Evolutionary conservation across 2,113 vertebrate species (phyloP), one percentile per base, ranked within the genome.

Genomic region (Cavia porcellus): DNA sequence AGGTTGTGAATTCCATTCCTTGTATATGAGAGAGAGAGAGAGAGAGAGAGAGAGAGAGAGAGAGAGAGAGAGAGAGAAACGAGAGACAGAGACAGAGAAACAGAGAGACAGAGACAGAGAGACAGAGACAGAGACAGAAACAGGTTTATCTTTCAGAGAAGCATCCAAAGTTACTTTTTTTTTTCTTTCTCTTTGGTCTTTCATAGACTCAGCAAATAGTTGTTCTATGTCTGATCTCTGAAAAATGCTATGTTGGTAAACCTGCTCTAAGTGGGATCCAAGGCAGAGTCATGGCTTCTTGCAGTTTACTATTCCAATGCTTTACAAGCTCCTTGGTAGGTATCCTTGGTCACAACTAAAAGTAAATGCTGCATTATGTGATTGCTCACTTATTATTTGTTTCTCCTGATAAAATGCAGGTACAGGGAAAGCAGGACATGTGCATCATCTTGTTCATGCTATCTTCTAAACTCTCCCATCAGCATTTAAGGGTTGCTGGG

Each of bases 161-260:
- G 57, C 7, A 25, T 92, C 22, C 32, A 61, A 83, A 57, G 14
- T 68, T 64, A 74, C 74, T 38, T 59, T 32, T 82, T 66, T 81
- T 81, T 70, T n/a, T 13, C 38, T 72, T 47, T 90, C 50, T 72
- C 11, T 83, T 77, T 88, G 25, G 42, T 79, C 11, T 89, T 84
- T 95, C 22, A 47, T 84, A 47, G 47, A 77, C 28, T 96, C 64
- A 93, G 82, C 57, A 90, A 28, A 66, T 52, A 86, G 25, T 52
- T 85, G 47, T 30, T 90, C 90, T 38, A n/a, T 66, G 30, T 59
- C 24, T 59, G 25, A 22, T 95, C 47, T 14, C 80, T 75, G 30
- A 24, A 92, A 81, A 92, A 45, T 25, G 2, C 64, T 72, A 1
- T 68, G 52, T 55, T 84, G 47, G 52, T 22, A 86, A 90, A 83